These are phyloP conservation scores for Psettodes erumei DNA, from an alignment of 2,113 vertebrate genomes.

Conservation along the genomic window DNA sequence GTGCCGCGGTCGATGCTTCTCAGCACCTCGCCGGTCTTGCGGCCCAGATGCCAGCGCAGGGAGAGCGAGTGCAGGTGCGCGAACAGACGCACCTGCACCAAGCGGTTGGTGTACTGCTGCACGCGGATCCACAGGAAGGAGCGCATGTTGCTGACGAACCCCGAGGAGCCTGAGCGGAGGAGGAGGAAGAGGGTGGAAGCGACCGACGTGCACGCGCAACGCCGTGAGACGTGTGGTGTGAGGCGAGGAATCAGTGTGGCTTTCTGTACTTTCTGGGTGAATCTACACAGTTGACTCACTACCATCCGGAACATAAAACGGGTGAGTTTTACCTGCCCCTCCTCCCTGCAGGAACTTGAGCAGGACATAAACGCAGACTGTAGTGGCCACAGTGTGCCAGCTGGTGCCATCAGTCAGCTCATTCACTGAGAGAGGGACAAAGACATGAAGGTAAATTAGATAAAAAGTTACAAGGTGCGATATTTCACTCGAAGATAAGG, in stretches of 20 bases:
- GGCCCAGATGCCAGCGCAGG: constrained; percentile 93
- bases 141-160: constrained; percentile 93
- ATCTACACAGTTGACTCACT: not conserved
- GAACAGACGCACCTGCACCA: constrained; percentile 91
- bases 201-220: not conserved
- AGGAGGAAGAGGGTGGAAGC: not conserved
- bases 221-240: not conserved
- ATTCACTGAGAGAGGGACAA: constrained; percentile 83
- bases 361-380: constrained; percentile 88
- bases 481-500: not conserved
- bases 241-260: not conserved
- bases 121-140: constrained; percentile 96
- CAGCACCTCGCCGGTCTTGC: constrained; percentile 93
- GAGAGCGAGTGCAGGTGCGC: constrained; percentile 91
- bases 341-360: constrained; percentile 95
- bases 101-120: constrained; percentile 93
- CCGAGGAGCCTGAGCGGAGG: constrained; percentile 80
- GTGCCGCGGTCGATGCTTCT: constrained; percentile 93
- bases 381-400: constrained; percentile 87
- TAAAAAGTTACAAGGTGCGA: not conserved
- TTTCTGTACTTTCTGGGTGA: not conserved
- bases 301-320: not conserved
- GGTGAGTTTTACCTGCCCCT: constrained; percentile 86
- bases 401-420: constrained; percentile 83
- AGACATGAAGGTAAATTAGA: not conserved